Evolutionary conservation across 2,888 invertebrate genomes (phyloP).

Genomic region (Drosophila mimica): DNA sequence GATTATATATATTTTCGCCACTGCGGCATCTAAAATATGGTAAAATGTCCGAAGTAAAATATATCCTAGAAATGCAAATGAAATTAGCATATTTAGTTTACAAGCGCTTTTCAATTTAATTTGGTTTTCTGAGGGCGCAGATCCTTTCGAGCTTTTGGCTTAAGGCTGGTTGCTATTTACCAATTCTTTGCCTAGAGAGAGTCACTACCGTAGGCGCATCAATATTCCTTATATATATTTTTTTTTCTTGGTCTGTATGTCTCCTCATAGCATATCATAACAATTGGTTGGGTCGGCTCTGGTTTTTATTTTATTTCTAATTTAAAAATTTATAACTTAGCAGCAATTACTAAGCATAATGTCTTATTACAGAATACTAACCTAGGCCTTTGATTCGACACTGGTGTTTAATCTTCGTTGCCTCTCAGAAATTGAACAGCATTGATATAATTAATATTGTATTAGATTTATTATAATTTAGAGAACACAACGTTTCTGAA

Average conservation of each 20-base stretch:
- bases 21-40: background rate
- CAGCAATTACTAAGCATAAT: background rate
- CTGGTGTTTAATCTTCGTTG: background rate
- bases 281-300: background rate
- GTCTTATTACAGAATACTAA: background rate
- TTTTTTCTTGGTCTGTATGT: background rate
- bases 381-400: background rate
- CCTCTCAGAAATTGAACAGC: background rate
- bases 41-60: background rate
- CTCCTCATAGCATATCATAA: background rate
- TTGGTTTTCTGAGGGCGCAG: background rate
- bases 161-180: background rate
- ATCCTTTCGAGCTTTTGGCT: background rate
- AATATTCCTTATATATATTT: background rate
- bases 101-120: background rate
- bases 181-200: background rate
- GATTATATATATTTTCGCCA: background rate
- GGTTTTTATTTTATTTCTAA: background rate
- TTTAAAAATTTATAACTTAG: background rate
- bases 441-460: background rate
- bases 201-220: background rate
- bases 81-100: background rate
- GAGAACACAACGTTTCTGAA: constrained; percentile 18
- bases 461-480: constrained; percentile 2
- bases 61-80: background rate